These are phyloP conservation scores for Tragelaphus scriptus DNA, from an alignment of 2,113 vertebrate genomes.

Conservation along the genomic window DNA sequence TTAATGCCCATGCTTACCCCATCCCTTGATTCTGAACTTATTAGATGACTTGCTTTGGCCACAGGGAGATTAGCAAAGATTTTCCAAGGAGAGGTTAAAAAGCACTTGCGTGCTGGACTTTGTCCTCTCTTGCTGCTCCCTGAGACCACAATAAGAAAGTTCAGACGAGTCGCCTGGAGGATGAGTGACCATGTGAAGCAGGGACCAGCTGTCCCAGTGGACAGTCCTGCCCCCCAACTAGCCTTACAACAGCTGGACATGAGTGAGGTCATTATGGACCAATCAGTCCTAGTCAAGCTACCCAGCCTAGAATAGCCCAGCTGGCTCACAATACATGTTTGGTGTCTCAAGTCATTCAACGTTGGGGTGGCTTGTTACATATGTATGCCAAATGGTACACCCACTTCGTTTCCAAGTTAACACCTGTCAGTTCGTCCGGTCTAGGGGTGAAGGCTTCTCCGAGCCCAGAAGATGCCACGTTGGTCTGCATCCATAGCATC, in stretches of 20 bases:
- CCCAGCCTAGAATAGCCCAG: background rate
- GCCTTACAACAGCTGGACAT: background rate
- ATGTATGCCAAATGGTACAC: background rate
- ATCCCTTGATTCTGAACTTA: background rate
- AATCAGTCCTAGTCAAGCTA: background rate
- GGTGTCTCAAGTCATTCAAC: background rate
- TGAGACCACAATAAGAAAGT: accelerated
- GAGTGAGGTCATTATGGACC: background rate
- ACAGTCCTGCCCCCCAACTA: background rate
- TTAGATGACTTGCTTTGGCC: background rate
- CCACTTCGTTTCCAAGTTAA: background rate
- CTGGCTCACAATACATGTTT: background rate
- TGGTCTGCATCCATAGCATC: background rate
- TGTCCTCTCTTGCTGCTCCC: background rate
- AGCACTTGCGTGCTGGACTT: background rate
- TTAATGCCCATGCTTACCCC: background rate
- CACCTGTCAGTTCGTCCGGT: background rate
- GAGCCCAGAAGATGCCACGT: background rate
- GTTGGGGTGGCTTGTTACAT: background rate
- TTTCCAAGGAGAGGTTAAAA: background rate
- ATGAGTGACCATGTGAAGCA: background rate
- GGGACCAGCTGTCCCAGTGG: background rate
- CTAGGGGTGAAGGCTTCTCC: background rate
- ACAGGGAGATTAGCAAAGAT: background rate
- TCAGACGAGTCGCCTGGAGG: background rate